Base-by-base conservation (phyloP, 2,888 invertebrate species). In the Camptogramma bilineatum region DNA sequence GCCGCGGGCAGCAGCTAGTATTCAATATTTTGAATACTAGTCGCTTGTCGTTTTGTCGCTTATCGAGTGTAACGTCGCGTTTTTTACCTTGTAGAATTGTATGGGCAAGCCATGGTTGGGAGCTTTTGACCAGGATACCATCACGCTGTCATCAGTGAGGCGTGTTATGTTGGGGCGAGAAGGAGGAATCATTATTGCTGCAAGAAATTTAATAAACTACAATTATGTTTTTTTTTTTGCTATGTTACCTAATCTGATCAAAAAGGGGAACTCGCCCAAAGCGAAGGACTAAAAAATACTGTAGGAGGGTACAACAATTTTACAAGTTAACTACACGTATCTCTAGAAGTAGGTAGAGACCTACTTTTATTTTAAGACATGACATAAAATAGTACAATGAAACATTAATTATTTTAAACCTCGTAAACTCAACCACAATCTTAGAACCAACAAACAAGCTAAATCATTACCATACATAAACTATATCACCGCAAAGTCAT, bases 51-150 rank as follows among this genome's bases (percentile, higher is more conserved):
- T n/a, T n/a, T n/a, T n/a, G n/a, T n/a, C n/a, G n/a, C n/a, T n/a
- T n/a, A n/a, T n/a, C n/a, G n/a, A 24, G 24, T 24, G 4, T 24
- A n/a, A 42, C n/a, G 1, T 8, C 10, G 17, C 21, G 17, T 48
- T 4, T 62, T n/a, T 76, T 80, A 90, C 92, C 91, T 98, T 98
- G 85, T 98, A 99, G 84, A 98, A 98, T 73, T 94, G 94, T 75
- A 99, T 98, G 0, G 96, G 94, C 19, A 98, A 88, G 0, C 98
- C 98, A 52, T 95, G 95, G 79, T 97, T 97, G 19, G 68, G 71
- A 9, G 94, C 94, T 0, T 97, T 96, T 0, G 98, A 97, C 99
- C 99, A 99, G 31, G 97, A 95, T 10, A 99, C 96, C 96, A 98
- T 98, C 0, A 98, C 98, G 9, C 98, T 97, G 50, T 97, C 96